Conservation (phyloP, 2,888 invertebrate genomes). For the Heliconius ismenius region DNA sequence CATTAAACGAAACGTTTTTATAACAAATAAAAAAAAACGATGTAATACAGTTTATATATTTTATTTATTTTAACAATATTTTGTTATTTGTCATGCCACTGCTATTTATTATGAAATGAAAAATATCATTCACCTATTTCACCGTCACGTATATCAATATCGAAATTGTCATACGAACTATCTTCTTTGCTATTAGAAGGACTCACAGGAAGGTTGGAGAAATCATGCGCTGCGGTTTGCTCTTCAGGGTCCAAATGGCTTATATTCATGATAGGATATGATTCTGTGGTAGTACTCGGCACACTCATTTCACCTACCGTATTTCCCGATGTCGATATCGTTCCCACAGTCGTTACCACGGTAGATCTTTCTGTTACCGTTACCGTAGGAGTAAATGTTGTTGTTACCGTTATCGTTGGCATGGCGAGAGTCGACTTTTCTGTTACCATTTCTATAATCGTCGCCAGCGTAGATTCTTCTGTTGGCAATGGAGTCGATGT, state of each 20-base stretch:
- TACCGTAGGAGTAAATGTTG: background rate
- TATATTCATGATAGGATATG: background rate
- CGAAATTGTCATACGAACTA: constrained; percentile 4
- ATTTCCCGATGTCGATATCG: background rate
- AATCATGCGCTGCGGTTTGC: background rate
- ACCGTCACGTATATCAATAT: constrained; percentile 20
- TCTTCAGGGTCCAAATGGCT: background rate
- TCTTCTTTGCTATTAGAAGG: background rate
- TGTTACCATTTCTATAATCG: background rate
- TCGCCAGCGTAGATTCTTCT: background rate
- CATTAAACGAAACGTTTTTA: background rate
- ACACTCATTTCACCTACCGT: background rate
- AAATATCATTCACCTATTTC: background rate
- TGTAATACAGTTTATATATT: background rate
- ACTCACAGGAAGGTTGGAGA: background rate
- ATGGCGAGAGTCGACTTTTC: background rate
- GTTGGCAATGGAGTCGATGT: background rate
- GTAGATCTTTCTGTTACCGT: background rate
- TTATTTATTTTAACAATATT: background rate
- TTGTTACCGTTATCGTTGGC: background rate
- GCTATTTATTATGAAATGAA: background rate
- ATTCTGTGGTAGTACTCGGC: background rate
- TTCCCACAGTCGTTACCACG: background rate
- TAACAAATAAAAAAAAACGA: background rate
- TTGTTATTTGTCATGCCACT: background rate